Percentiles rank a stretch among this genome's conserved stretches.
These are phyloP conservation scores for Aleiodes sp. DNA, from an alignment of 1,140 invertebrate species.

Conservation along the genomic window DNA sequence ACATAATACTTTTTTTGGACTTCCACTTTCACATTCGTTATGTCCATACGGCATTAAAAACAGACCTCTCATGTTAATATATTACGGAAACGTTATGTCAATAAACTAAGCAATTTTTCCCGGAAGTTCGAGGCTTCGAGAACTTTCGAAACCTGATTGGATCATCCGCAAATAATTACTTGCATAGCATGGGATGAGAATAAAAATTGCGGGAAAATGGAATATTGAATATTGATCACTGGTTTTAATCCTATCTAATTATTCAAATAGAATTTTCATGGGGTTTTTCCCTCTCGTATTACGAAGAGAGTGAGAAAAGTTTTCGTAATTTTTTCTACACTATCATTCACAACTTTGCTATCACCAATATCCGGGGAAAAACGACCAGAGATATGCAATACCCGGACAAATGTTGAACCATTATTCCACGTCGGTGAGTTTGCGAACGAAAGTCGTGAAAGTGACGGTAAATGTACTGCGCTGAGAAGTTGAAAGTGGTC, in stretches of 20 bases:
- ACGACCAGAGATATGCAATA: background rate
- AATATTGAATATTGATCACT: too few species aligned
- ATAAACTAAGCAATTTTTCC: too few species aligned
- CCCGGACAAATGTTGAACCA: conserved; percentile 25
- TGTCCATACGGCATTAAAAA: background rate
- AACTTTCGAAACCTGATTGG: too few species aligned
- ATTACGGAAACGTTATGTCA: too few species aligned
- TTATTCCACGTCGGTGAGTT: conserved; percentile 11
- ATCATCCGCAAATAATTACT: too few species aligned
- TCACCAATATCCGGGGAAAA: background rate
- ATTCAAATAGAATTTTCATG: background rate
- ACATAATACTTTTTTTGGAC: background rate
- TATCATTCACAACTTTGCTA: conserved; percentile 10
- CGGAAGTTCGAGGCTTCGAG: background rate
- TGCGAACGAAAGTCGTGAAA: conserved; percentile 53
- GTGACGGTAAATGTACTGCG: conserved; percentile 28
- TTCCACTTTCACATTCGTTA: background rate
- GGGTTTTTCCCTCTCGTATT: background rate
- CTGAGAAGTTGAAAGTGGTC: conserved; percentile 32
- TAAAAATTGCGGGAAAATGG: too few species aligned
- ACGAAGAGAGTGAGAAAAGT: background rate
- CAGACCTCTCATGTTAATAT: too few species aligned
- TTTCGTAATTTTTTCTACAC: background rate
- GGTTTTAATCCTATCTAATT: too few species aligned
- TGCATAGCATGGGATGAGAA: too few species aligned